phyloP scores from a whole-genome alignment of 2,113 vertebrate genomes.

The Rallus limicola region DNA sequence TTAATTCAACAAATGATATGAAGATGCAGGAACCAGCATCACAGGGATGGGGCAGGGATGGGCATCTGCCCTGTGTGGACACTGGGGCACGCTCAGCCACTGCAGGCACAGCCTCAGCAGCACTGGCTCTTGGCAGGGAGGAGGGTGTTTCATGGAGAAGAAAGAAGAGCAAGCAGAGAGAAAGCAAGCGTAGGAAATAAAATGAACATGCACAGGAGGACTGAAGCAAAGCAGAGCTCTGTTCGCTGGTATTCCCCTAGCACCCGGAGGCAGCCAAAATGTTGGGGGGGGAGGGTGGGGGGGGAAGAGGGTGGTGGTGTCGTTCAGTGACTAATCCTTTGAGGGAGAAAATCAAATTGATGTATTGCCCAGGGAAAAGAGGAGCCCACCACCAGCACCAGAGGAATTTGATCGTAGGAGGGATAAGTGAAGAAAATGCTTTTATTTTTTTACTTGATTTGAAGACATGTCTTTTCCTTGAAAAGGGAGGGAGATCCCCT shows the following conservation, averaged over 20 bases:
- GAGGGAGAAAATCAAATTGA: constrained; percentile 27
- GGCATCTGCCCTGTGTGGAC: neutral
- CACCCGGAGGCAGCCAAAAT: neutral
- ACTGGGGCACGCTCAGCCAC: neutral
- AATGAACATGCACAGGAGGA: neutral
- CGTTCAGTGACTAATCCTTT: constrained; percentile 2
- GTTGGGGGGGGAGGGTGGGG: neutral
- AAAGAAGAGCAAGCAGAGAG: neutral
- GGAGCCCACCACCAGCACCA: neutral
- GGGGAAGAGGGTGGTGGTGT: neutral
- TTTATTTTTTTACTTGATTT: neutral
- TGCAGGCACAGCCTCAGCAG: neutral
- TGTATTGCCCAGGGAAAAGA: neutral
- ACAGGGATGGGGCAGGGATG: neutral
- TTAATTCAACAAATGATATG: neutral
- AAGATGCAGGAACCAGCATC: neutral
- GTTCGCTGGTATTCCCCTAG: neutral
- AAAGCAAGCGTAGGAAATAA: neutral
- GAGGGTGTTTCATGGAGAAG: neutral
- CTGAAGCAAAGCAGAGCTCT: neutral
- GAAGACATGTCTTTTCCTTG: neutral
- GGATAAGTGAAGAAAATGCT: neutral
- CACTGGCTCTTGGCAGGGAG: neutral
- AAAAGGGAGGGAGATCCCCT: neutral
- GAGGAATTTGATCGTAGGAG: neutral